phyloP scores from a whole-genome alignment of 2,888 invertebrate genomes.

The Caenorhabditis plicata region DNA sequence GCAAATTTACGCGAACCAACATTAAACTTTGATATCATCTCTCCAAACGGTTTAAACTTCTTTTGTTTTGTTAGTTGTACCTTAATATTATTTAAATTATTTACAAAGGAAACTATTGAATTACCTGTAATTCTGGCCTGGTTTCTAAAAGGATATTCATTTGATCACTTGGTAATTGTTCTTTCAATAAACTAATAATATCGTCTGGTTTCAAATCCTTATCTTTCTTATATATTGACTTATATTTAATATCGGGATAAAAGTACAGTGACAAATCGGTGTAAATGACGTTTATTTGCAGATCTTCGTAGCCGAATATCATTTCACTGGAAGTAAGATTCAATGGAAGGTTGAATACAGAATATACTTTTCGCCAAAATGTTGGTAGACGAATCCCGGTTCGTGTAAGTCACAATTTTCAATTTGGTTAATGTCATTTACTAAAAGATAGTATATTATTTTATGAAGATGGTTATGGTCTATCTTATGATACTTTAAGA shows the following conservation, averaged over 20 bases:
- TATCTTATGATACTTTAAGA: no score
- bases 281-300: slow-evolving; percentile 79
- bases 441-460: no score
- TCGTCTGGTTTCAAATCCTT: slow-evolving; percentile 49
- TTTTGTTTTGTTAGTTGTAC: slow-evolving; percentile 20
- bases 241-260: slow-evolving; percentile 78
- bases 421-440: not conserved
- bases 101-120: not conserved
- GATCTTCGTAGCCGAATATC: slow-evolving; percentile 88
- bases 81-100: not conserved
- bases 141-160: slow-evolving; percentile 31
- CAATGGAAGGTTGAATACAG: slow-evolving; percentile 2
- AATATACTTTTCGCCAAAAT: slow-evolving; percentile 79
- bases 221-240: slow-evolving; percentile 72
- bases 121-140: slow-evolving; percentile 23
- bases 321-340: slow-evolving; percentile 74
- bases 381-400: slow-evolving; percentile 88
- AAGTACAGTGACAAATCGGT: slow-evolving; percentile 80
- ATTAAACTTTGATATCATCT: slow-evolving; percentile 70
- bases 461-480: no score
- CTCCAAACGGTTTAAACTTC: slow-evolving; percentile 77
- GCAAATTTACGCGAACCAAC: slow-evolving; percentile 26
- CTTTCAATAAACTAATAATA: slow-evolving; percentile 37
- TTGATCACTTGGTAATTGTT: slow-evolving; percentile 44
- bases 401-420: slow-evolving; percentile 10